A percentile compares a stretch with the other conserved stretches of the same genome.
phyloP scores from a whole-genome alignment of 2,113 vertebrate species.

The Ploceus nigricollis region DNA sequence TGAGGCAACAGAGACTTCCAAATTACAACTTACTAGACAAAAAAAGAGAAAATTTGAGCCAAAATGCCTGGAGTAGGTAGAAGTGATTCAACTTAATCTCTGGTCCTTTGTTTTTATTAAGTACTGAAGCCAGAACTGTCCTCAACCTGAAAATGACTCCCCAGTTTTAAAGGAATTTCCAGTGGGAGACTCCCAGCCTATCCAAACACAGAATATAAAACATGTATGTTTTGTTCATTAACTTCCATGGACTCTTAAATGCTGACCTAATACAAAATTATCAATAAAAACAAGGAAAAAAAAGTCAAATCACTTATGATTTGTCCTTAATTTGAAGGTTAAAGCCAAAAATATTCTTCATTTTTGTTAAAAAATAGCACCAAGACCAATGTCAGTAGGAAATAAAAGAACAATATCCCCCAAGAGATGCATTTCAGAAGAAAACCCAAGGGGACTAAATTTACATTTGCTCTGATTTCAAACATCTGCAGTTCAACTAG shows the following conservation, averaged over 20 bases:
- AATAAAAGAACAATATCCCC: background rate
- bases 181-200: constrained; percentile 12
- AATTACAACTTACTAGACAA: background rate
- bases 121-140: background rate
- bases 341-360: background rate
- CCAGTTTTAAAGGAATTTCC: constrained; percentile 8
- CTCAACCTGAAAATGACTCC: background rate
- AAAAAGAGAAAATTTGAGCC: background rate
- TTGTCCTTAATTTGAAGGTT: background rate
- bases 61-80: background rate
- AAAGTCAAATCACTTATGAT: background rate
- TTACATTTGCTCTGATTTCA: constrained; percentile 45
- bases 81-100: background rate
- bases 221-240: background rate
- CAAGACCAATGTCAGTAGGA: background rate
- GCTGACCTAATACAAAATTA: background rate
- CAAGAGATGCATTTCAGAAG: background rate
- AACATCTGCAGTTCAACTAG: constrained; percentile 23
- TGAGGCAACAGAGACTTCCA: background rate
- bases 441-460: background rate
- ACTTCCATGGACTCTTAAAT: background rate
- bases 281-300: background rate
- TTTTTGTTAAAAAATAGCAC: background rate
- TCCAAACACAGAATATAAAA: background rate
- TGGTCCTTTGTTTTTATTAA: background rate